Evolutionary conservation across 53 echinoderm and acorn worm species (phyloP).

Genomic region (Patiria pectinifera): DNA sequence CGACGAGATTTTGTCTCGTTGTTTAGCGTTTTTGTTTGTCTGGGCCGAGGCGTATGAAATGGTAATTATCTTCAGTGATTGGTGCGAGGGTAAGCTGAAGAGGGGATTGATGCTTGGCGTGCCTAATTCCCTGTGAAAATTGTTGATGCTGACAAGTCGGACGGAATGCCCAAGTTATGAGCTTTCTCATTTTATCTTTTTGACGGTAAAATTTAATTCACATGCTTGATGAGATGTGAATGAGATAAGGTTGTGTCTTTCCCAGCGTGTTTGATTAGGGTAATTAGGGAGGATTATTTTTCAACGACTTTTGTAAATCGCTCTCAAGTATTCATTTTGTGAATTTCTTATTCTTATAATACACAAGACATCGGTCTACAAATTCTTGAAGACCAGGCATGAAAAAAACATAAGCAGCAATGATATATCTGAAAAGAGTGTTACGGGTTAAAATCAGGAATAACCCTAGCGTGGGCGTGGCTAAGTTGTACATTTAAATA

Average conservation of each 20-base stretch:
- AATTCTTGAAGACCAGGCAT: no score
- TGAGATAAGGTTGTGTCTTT: neutral
- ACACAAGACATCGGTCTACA: no score
- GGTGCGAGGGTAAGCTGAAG: neutral
- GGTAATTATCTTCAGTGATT: slow-evolving; percentile 38
- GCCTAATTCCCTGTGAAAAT: slow-evolving; percentile 13
- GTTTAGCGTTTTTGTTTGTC: neutral
- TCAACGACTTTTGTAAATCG: neutral
- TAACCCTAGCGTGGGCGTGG: no score
- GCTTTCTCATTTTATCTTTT: neutral
- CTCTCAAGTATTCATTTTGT: no score
- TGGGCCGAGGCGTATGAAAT: slow-evolving; percentile 22
- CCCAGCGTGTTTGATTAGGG: neutral
- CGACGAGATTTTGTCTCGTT: neutral
- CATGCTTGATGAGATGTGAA: neutral
- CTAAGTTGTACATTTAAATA: no score
- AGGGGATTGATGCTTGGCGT: neutral
- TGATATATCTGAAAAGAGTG: no score
- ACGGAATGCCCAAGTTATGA: slow-evolving; percentile 1
- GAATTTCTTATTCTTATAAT: no score
- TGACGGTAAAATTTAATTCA: neutral
- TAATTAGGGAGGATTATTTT: neutral
- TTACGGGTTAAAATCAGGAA: no score
- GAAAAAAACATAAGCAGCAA: no score
- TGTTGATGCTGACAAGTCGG: slow-evolving; percentile 1